Evolutionary conservation across 2,797 vertebrate genomes (phyloP), one percentile per base, ranked within the genome.

Genomic region (Syngnathus acus): DNA sequence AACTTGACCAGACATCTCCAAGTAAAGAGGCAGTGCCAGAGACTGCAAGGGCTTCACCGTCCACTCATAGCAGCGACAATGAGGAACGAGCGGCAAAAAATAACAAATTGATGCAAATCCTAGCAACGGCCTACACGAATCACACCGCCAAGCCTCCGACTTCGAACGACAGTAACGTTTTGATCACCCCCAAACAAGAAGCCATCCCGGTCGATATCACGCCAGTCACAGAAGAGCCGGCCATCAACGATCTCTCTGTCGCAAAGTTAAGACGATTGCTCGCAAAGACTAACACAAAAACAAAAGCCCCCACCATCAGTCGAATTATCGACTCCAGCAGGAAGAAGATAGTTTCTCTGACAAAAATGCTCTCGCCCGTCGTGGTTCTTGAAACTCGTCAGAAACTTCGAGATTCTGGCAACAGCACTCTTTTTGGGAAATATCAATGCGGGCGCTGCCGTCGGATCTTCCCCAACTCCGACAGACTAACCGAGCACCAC

Each of bases 331-430:
- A 86, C 54, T 82, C 72, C 23, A 86, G 82, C 76, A 90, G 67
- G 65, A 87, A 84, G 64, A 87, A 69, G 54, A 81, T 90, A 60
- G 85, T 91, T 19, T 90, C 86, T 32, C 78, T 92, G 23, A 91
- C 87, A 1, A 90, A 87, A 77, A 86, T 83, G 58, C 86, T 92
- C 32, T 91, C 87, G 8, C 92, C 92, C n/a, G 89, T 93, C 57
- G 91, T 93, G 26, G 81, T 89, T 60, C 90, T 93, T 26, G 91
- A 91, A 77, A 92, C 92, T 0, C 90, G 90, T 39, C 90, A 92
- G 65, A 91, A 88, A 76, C 87, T 92, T 19, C 66, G 81, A 68
- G 86, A 86, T 77, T 67, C 82, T 16, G 47, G 67, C 23, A 72
- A 43, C 39, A 84, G 82, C 32, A 81, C 77, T 0, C 48, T 69